Evolutionary conservation across 2,797 vertebrate species (phyloP).

Genomic region (Trachops cirrhosus): DNA sequence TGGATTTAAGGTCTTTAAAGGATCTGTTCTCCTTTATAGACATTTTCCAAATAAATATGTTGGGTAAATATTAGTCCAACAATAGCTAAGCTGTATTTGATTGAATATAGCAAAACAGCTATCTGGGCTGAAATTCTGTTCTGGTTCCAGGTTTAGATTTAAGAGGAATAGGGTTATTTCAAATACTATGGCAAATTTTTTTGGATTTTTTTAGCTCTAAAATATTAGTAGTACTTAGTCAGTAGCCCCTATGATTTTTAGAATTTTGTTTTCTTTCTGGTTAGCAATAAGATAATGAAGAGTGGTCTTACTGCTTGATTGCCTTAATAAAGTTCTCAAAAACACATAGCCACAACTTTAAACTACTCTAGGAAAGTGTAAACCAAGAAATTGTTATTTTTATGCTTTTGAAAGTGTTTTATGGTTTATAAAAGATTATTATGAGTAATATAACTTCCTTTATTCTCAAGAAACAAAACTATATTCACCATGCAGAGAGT

Average conservation of each 20-base stretch:
- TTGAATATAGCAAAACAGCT: neutral
- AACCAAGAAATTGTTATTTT: neutral
- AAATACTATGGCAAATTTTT: neutral
- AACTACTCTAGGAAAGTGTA: neutral
- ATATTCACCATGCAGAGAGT: neutral
- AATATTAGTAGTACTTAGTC: neutral
- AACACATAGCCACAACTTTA: neutral
- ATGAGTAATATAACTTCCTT: neutral
- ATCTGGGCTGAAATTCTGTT: neutral
- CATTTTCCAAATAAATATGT: neutral
- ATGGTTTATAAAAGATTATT: neutral
- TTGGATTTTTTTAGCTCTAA: neutral
- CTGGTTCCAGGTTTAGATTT: neutral
- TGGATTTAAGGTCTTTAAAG: neutral
- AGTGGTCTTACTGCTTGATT: neutral
- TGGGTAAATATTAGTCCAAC: neutral
- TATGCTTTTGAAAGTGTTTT: neutral
- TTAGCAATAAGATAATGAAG: neutral
- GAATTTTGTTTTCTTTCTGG: conserved; percentile 2
- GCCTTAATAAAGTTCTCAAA: neutral
- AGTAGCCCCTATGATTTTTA: neutral
- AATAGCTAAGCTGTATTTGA: neutral
- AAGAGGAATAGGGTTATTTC: neutral
- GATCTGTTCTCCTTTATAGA: neutral
- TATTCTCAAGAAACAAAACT: neutral